Evolutionary conservation across 2,113 vertebrate species (phyloP), one percentile per base, ranked within the genome.

Genomic region (Gavia stellata): DNA sequence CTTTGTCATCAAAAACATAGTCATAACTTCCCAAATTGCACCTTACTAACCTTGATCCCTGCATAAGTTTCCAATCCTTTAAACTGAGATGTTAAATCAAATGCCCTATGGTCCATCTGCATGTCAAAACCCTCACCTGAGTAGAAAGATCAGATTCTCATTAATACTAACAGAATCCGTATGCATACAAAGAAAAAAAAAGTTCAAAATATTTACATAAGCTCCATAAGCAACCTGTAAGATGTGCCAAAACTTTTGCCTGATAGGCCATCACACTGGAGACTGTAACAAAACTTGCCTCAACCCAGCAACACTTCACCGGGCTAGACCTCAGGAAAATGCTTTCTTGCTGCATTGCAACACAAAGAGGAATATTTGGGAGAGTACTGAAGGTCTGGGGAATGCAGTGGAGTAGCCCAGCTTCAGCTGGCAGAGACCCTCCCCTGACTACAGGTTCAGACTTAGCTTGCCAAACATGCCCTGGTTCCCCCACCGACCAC

Each of bases 81-180:
- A 91, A 91, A 71, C 33, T 15, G 20, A 83, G 86, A 84, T 81
- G 68, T 81, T 71, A 84, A 79, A 84, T n/a, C n/a, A 71, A 95
- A 89, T 52, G 58, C 44, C 56, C 58, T 34, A 3, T 19, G 38
- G 65, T 17, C 55, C n/a, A 90, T 63, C 50, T 70, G n/a, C 56
- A 72, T 12, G 65, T 86, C 73, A 90, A 92, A 91, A 90, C 18
- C 36, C 44, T 90, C 38, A 90, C 2, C 6, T 2, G 1, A 94
- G 66, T 15, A 93, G 36, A 8, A 20, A 68, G 56, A 90, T 68
- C 38, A 68, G 74, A 80, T 42, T 55, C 53, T 53, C 66, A 80
- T 72, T 55, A 91, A 81, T 29, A 63, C 33, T 42, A 95, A 44
- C 66, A 88, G 0, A 2, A 86, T 75, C 44, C 53, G 21, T 56